Percentiles rank a stretch among this genome's conserved stretches.
phyloP scores from a whole-genome alignment of 2,113 vertebrate genomes.

The Xiphophorus hellerii region DNA sequence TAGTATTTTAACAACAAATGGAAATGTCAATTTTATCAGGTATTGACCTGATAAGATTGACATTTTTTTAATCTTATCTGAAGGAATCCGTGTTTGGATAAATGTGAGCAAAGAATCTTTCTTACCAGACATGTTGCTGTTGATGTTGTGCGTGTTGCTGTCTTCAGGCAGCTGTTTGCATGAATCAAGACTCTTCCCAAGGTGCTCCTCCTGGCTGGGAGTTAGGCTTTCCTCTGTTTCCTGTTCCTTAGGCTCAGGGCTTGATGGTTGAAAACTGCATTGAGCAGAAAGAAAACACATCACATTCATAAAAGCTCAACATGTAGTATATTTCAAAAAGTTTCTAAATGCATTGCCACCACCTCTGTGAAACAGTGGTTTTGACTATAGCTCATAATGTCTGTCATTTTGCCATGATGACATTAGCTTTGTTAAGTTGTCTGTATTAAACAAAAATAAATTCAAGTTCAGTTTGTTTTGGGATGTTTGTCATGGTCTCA shows the following conservation, averaged over 20 bases:
- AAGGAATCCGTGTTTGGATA: neutral
- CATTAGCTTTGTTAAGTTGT: too few relatives aligned
- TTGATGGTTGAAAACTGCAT: slow-evolving; percentile 80
- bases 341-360: neutral
- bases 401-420: too few relatives aligned
- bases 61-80: neutral
- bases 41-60: too few relatives aligned
- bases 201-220: slow-evolving; percentile 13
- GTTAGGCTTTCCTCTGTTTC: slow-evolving; percentile 1
- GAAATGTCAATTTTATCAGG: too few relatives aligned
- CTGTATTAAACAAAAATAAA: too few relatives aligned
- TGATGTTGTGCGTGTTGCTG: slow-evolving; percentile 82
- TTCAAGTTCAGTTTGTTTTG: too few relatives aligned
- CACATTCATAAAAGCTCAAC: neutral
- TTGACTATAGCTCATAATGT: too few relatives aligned
- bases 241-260: slow-evolving; percentile 60
- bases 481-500: too few relatives aligned
- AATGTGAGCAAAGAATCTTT: neutral
- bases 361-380: too few relatives aligned
- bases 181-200: slow-evolving; percentile 63
- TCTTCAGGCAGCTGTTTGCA: slow-evolving; percentile 80
- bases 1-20: too few relatives aligned
- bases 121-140: slow-evolving; percentile 85
- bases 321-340: neutral
- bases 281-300: neutral